These are phyloP conservation scores for Ernsta delagoae DNA, from an alignment of 2,888 invertebrate genomes.

Conservation along the genomic window DNA sequence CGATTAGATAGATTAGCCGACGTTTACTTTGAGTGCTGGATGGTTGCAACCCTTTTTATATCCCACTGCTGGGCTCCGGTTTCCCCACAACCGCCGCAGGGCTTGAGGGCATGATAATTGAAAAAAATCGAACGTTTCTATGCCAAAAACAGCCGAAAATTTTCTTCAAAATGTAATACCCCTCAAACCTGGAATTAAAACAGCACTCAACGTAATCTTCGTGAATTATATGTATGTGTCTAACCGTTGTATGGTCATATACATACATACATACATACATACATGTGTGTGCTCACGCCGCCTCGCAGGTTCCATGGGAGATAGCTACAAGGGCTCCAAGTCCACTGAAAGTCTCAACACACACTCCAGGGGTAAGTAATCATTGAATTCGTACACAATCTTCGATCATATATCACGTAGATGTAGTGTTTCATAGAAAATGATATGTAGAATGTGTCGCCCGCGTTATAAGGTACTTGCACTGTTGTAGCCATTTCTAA, in stretches of 20 bases:
- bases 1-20: neutral
- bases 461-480: no score
- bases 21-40: neutral
- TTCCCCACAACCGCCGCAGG: no score
- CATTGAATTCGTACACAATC: neutral
- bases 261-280: conserved; percentile 12
- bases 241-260: conserved; percentile 3
- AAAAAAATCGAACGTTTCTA: no score
- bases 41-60: neutral
- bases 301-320: conserved; percentile 74
- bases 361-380: conserved; percentile 67
- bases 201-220: neutral
- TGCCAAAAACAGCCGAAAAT: no score
- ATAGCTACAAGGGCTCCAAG: conserved; percentile 74
- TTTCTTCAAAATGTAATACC: no score
- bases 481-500: no score
- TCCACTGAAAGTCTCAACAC: conserved; percentile 76
- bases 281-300: conserved; percentile 33
- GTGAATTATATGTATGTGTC: neutral
- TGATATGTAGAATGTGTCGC: no score
- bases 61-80: no score
- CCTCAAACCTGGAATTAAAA: no score
- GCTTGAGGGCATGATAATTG: no score
- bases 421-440: no score
- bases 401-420: no score